Conservation (phyloP, 2,888 invertebrate species). For the Cybosia mesomella region DNA sequence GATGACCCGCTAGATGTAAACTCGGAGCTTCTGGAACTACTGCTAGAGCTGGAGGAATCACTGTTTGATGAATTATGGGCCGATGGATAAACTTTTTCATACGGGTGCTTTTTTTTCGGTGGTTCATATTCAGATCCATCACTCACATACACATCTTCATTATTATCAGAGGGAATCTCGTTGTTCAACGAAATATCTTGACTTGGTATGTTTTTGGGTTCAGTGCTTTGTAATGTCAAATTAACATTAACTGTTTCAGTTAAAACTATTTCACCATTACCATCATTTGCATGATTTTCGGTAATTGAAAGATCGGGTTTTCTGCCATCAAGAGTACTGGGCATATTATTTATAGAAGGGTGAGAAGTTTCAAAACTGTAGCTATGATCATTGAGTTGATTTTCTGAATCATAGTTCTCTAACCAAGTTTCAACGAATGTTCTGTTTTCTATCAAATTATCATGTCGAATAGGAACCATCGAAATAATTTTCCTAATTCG, state of each 20-base stretch:
- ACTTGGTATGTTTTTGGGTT: conserved; percentile 2
- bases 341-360: conserved; percentile 9
- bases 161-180: conserved; percentile 8
- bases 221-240: neutral
- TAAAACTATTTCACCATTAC: conserved; percentile 1
- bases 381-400: conserved; percentile 12
- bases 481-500: conserved; percentile 12
- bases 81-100: neutral
- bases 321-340: conserved; percentile 4
- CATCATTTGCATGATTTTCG: conserved; percentile 1
- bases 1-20: conserved; percentile 11
- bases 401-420: conserved; percentile 4
- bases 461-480: conserved; percentile 6
- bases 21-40: conserved; percentile 5
- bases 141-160: conserved; percentile 10
- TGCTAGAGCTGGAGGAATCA: conserved; percentile 8
- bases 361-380: conserved; percentile 11
- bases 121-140: conserved; percentile 11
- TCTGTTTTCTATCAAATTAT: conserved; percentile 11
- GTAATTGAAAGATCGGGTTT: neutral
- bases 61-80: neutral
- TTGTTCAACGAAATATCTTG: conserved; percentile 1
- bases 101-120: conserved; percentile 5
- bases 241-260: conserved; percentile 8
- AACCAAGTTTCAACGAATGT: conserved; percentile 11